Percentiles rank a stretch among this genome's conserved stretches.
These are phyloP conservation scores for Rhaphigaster nebulosa DNA, from an alignment of 2,888 invertebrate species.

Conservation along the genomic window DNA sequence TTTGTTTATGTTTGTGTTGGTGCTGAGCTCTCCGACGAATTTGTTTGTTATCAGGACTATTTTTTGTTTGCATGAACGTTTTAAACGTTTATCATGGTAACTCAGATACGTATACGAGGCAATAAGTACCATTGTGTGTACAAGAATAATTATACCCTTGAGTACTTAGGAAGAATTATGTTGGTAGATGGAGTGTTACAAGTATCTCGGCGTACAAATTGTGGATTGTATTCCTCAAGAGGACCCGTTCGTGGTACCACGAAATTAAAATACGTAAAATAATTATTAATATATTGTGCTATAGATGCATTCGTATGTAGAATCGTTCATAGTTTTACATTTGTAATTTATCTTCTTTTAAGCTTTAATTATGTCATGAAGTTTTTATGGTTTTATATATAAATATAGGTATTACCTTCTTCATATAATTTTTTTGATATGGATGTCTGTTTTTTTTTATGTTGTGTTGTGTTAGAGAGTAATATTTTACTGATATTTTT, in stretches of 20 bases:
- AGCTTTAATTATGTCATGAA: slow-evolving; percentile 59
- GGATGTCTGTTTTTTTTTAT: slow-evolving; percentile 31
- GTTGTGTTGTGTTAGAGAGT: slow-evolving; percentile 46
- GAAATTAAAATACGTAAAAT: slow-evolving; percentile 56
- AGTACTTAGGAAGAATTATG: slow-evolving; percentile 57
- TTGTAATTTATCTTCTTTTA: slow-evolving; percentile 59
- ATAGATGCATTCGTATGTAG: slow-evolving; percentile 57
- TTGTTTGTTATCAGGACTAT: slow-evolving; percentile 40
- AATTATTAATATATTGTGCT: slow-evolving; percentile 53
- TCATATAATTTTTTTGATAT: slow-evolving; percentile 13
- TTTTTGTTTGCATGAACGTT: slow-evolving; percentile 60
- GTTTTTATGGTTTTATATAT: slow-evolving; percentile 48
- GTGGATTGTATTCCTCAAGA: background rate
- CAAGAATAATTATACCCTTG: slow-evolving; percentile 50
- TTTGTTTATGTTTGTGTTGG: slow-evolving; percentile 43
- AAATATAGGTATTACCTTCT: slow-evolving; percentile 48
- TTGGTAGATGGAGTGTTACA: slow-evolving; percentile 55
- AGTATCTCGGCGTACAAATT: slow-evolving; percentile 41
- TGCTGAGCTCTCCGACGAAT: slow-evolving; percentile 13
- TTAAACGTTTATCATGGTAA: slow-evolving; percentile 60
- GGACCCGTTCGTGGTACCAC: slow-evolving; percentile 48
- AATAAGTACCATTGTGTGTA: slow-evolving; percentile 62
- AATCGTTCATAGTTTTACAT: slow-evolving; percentile 55
- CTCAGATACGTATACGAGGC: slow-evolving; percentile 65
- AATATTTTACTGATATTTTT: background rate